Evolutionary conservation across 2,113 vertebrate species (phyloP).

Genomic region (Origma solitaria): DNA sequence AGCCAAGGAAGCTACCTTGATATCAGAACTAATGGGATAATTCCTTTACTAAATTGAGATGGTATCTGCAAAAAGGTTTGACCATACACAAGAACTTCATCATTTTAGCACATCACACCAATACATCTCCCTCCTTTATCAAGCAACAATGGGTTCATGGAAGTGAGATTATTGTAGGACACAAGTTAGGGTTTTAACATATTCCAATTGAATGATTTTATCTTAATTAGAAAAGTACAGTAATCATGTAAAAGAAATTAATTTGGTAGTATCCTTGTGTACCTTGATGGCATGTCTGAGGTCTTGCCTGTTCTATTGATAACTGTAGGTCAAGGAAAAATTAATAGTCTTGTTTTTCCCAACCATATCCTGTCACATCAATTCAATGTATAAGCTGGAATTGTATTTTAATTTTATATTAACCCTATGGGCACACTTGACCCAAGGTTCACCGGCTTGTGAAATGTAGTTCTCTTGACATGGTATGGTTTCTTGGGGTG

Average conservation of each 20-base stretch:
- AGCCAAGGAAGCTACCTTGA: conserved; percentile 3
- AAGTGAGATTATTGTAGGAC: neutral
- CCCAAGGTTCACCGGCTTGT: neutral
- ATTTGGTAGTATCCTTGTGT: neutral
- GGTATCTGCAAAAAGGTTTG: conserved; percentile 12
- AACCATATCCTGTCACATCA: neutral
- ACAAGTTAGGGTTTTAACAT: neutral
- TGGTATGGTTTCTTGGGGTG: neutral
- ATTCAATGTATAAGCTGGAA: neutral
- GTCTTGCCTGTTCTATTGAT: neutral
- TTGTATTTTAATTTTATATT: neutral
- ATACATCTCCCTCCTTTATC: neutral
- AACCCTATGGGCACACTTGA: neutral
- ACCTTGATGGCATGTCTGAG: neutral
- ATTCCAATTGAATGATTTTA: neutral
- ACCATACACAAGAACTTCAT: conserved; percentile 12
- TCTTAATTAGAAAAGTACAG: neutral
- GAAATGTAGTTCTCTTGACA: neutral
- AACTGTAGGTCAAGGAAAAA: neutral
- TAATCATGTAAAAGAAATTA: neutral
- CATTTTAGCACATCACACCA: neutral
- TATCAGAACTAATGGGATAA: conserved; percentile 27
- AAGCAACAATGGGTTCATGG: neutral
- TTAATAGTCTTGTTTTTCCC: neutral
- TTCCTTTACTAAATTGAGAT: conserved; percentile 37